These are phyloP conservation scores for Chrysodeixis includens DNA, from an alignment of 2,888 invertebrate genomes.

Conservation along the genomic window DNA sequence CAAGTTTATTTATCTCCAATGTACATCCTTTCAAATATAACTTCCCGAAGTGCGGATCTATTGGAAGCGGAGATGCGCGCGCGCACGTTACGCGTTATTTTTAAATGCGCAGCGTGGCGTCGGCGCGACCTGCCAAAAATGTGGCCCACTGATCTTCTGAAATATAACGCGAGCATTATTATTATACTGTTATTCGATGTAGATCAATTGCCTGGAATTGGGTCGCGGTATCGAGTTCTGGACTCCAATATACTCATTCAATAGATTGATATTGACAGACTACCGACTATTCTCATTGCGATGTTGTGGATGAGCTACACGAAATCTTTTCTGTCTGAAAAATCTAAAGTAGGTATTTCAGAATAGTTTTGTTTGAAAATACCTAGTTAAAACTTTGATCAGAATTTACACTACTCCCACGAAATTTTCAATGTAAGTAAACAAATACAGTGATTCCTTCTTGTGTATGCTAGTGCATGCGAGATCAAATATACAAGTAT, in stretches of 20 bases:
- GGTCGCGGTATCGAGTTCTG: constrained; percentile 18
- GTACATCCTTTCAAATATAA: constrained; percentile 21
- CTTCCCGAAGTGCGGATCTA: constrained; percentile 52
- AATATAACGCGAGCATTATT: constrained; percentile 58
- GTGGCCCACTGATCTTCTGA: constrained; percentile 82
- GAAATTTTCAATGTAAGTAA: constrained; percentile 26
- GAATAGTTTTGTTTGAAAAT: constrained; percentile 16
- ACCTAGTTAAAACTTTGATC: constrained; percentile 9
- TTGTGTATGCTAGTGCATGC: background rate
- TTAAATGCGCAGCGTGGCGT: constrained; percentile 59
- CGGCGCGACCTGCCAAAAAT: constrained; percentile 84
- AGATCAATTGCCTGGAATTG: constrained; percentile 34
- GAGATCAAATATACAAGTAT: constrained; percentile 11
- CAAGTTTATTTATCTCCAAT: constrained; percentile 34
- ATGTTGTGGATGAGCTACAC: background rate
- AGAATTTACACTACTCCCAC: constrained; percentile 26
- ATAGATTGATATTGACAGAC: background rate
- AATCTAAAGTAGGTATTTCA: background rate
- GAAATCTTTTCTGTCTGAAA: background rate
- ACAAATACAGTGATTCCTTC: constrained; percentile 29
- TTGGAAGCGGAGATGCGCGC: constrained; percentile 53
- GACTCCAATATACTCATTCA: background rate
- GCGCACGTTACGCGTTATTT: constrained; percentile 61
- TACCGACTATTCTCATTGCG: background rate
- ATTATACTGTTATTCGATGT: constrained; percentile 39